Conservation (phyloP, 2,113 vertebrate species). For the Balaenoptera acutorostrata region DNA sequence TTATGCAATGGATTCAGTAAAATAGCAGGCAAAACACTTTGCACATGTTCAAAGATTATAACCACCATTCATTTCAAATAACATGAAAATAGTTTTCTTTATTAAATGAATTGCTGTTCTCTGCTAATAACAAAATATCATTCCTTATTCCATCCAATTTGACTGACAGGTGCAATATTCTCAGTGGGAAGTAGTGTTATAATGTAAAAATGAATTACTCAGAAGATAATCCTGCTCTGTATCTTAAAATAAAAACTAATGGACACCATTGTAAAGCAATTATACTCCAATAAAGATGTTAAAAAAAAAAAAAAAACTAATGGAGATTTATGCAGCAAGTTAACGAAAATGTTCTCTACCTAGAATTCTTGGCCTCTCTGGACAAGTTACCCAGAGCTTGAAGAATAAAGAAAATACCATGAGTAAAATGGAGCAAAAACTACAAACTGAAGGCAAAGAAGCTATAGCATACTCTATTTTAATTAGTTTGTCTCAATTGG, state of each 20-base stretch:
- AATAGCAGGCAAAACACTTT: background rate
- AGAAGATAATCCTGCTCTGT: constrained; percentile 40
- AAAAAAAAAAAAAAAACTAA: constrained; percentile 18
- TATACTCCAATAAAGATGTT: too few species aligned
- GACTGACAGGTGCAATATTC: constrained; percentile 55
- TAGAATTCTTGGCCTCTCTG: background rate
- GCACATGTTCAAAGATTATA: background rate
- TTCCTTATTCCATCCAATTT: constrained; percentile 55
- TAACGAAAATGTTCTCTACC: constrained; percentile 30
- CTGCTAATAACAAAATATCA: constrained; percentile 42
- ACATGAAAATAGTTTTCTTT: background rate
- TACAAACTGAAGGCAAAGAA: background rate
- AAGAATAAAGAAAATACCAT: background rate
- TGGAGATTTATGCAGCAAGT: background rate
- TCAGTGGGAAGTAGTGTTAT: background rate
- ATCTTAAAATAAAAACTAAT: constrained; percentile 24
- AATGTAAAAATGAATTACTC: constrained; percentile 27
- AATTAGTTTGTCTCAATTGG: constrained; percentile 60
- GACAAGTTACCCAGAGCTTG: background rate
- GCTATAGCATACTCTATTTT: background rate
- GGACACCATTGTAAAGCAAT: too few species aligned
- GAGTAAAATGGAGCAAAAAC: background rate
- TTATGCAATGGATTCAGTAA: background rate
- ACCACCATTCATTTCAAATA: constrained; percentile 25
- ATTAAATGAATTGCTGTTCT: constrained; percentile 45